Base-by-base conservation (phyloP, 1,140 invertebrate species). In the Trialeurodes vaporariorum region DNA sequence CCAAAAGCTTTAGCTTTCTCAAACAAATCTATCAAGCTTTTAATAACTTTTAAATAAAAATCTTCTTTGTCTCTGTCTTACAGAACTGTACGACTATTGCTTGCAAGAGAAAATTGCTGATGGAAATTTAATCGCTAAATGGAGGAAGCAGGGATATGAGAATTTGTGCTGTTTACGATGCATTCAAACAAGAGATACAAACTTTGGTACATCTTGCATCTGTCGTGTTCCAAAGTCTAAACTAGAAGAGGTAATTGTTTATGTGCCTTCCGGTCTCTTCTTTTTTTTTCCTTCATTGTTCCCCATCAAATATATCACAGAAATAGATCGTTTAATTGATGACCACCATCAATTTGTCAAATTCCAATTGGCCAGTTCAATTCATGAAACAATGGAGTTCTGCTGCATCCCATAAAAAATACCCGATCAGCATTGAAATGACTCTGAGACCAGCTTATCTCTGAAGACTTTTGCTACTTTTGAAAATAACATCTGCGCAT, bases 141-240 rank as follows among this genome's bases (percentile, higher is more conserved):
- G 98, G 98, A 99, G 99, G 77, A 99, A 99, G 79, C 92, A 94
- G 71, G 98, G 98, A 0, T 99, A 98, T 81, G 98, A 99, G 80
- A 99, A 98, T 77, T 80, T 99, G 2, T 99, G 98, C 75, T 99
- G 98, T 78, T 80, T 99, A n/a, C 83, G 96, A 13, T 99, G 98
- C 77, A 98, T 99, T 75, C 98, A 99, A 76, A 93, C 94, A 0
- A 85, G 96, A 74, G 96, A 99, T 75, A 99, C 98, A 1, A 99
- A 99, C 80, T 99, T 99, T 81, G 94, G 92, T 1, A 99, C 98
- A 0, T 99, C 98, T 78, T 99, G 98, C 75, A 98, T 99, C 70
- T 99, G 98, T 77, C 81, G 98, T 70, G 98, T 99, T 2, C 98
- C 98, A 0, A 98, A 99, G 79, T 89, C 89, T 34, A 99, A 99